Base-by-base conservation (phyloP, 2,888 invertebrate species). In the Nemoura dubitans region DNA sequence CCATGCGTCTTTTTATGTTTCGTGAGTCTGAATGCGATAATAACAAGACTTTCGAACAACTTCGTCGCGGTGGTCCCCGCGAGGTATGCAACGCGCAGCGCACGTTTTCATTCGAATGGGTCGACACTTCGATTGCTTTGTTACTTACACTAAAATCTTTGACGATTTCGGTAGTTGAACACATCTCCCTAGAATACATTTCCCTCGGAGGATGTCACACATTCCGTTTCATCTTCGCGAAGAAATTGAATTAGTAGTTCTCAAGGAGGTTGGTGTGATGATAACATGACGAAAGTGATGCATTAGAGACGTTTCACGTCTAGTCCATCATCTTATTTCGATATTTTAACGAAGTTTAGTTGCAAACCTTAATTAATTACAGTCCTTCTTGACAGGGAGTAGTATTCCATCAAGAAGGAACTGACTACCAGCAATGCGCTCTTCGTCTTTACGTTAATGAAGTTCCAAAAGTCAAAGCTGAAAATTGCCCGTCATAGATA, bases 401-500 rank as follows among this genome's bases (percentile, higher is more conserved):
- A 59, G 59, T 30, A 30, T 81, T 81, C 81, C 81, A 81, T 81
- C 81, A 81, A 81, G 30, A 21, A 59, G 21, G 59, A 59, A 59
- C 59, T 21, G 59, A 59, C 59, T 3, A 59, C 59, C 14, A 59
- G 59, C 59, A 59, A 59, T 28, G 27, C 28, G 28, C 78, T 78
- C 78, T n/a, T 29, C 81, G 30, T 30, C 28, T 81, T 29, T 81
- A 30, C 26, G 81, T 81, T 81, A 81, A 81, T 81, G 81, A 81
- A 81, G 81, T 81, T 81, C 81, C 28, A n/a, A 30, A n/a, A n/a
- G 28, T n/a, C 30, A n/a, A 30, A 29, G 30, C 26, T 81, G 81
- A 81, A 81, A 81, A 29, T 81, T 81, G 81, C 81, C 81, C 81
- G 81, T 81, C 81, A 81, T 81, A 81, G 81, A 81, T 81, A 81